phyloP scores from a whole-genome alignment of 2,113 vertebrate species.

The Thomomys bottae region DNA sequence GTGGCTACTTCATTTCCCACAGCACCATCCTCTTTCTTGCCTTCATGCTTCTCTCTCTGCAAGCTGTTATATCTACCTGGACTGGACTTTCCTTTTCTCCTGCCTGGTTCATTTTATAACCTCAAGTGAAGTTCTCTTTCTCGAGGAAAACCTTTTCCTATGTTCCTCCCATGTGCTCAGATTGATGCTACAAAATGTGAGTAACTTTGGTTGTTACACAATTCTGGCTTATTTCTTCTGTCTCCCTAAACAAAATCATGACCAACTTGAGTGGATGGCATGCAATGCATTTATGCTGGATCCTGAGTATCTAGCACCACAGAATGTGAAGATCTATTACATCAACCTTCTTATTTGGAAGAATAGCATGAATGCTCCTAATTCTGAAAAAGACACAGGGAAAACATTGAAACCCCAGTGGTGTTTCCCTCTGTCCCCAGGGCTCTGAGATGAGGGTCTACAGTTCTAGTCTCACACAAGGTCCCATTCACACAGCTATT shows the following conservation, averaged over 20 bases:
- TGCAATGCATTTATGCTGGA: fast-evolving
- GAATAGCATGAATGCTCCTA: neutral
- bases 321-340: neutral
- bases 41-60: neutral
- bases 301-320: neutral
- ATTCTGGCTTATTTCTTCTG: neutral
- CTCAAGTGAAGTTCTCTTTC: constrained; percentile 32
- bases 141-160: neutral
- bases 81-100: neutral
- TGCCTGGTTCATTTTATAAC: neutral
- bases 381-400: neutral
- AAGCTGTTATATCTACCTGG: neutral
- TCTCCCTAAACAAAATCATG: neutral
- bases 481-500: constrained; percentile 77
- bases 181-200: neutral
- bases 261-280: neutral
- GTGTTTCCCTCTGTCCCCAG: neutral
- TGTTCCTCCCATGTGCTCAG: neutral
- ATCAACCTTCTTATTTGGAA: neutral
- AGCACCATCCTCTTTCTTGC: neutral
- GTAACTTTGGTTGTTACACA: neutral
- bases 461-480: constrained; percentile 66
- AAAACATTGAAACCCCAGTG: constrained; percentile 25
- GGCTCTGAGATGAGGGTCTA: constrained; percentile 52
- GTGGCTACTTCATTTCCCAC: neutral